Conservation (phyloP, 2,888 invertebrate species). For the Leptura quadrifasciata region DNA sequence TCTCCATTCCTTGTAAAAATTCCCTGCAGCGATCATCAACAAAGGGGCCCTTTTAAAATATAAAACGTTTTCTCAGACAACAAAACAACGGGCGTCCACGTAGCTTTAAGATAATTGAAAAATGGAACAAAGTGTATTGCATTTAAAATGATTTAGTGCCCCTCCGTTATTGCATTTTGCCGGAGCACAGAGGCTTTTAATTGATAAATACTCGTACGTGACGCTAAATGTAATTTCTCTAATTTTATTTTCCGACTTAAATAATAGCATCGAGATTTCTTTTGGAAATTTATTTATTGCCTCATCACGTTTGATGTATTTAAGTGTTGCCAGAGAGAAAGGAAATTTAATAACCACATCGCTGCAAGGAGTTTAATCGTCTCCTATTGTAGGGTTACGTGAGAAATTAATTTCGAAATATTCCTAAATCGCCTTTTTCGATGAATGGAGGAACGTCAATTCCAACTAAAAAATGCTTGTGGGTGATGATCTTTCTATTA, state of each 20-base stretch:
- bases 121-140: constrained; percentile 69
- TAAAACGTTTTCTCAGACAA: constrained; percentile 49
- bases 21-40: constrained; percentile 55
- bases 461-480: not conserved
- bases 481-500: no score
- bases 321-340: constrained; percentile 10
- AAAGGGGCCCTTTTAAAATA: constrained; percentile 57
- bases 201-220: constrained; percentile 71
- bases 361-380: not conserved
- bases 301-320: constrained; percentile 50
- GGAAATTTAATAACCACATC: constrained; percentile 21
- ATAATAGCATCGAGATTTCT: constrained; percentile 57
- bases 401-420: not conserved
- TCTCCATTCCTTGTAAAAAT: constrained; percentile 51
- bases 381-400: constrained; percentile 1
- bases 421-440: not conserved
- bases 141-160: constrained; percentile 70
- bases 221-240: constrained; percentile 57
- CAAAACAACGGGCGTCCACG: constrained; percentile 45
- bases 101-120: constrained; percentile 63
- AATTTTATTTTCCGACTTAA: constrained; percentile 58
- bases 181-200: constrained; percentile 65
- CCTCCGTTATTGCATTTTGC: constrained; percentile 67
- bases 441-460: not conserved
- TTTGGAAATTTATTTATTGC: constrained; percentile 57